Evolutionary conservation across 2,888 invertebrate species (phyloP).

Genomic region (Apodemia zela): DNA sequence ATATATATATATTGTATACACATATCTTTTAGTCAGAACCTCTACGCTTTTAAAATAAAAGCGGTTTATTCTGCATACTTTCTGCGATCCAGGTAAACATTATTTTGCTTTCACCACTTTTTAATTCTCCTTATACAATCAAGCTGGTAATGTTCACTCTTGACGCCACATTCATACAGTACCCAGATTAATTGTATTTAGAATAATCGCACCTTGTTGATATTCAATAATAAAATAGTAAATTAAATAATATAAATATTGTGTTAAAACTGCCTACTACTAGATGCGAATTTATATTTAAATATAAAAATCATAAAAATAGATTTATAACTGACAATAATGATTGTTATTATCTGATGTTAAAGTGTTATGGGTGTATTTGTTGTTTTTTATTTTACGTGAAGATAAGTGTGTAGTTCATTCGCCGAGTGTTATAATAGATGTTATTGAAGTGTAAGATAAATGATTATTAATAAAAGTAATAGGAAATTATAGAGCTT

Average conservation of each 20-base stretch:
- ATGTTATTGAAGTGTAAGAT: conserved; percentile 24
- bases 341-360: conserved; percentile 78
- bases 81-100: no score
- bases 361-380: conserved; percentile 75
- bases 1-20: no score
- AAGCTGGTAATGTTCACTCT: no score
- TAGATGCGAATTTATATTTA: conserved; percentile 79
- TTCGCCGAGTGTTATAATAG: conserved; percentile 46
- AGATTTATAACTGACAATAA: conserved; percentile 80
- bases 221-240: conserved; percentile 55
- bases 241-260: conserved; percentile 55
- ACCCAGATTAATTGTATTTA: not conserved
- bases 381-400: conserved; percentile 58
- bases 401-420: conserved; percentile 54
- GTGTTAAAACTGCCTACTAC: conserved; percentile 78
- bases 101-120: no score
- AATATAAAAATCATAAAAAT: conserved; percentile 76
- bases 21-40: no score
- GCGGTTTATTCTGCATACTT: no score
- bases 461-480: conserved; percentile 20
- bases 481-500: conserved; percentile 22
- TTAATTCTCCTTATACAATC: no score
- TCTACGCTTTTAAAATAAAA: no score
- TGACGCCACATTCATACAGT: no score
- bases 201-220: conserved; percentile 48